Evolutionary conservation across 2,888 invertebrate genomes (phyloP), one percentile per base, ranked within the genome.

Genomic region (Metellina segmentata): DNA sequence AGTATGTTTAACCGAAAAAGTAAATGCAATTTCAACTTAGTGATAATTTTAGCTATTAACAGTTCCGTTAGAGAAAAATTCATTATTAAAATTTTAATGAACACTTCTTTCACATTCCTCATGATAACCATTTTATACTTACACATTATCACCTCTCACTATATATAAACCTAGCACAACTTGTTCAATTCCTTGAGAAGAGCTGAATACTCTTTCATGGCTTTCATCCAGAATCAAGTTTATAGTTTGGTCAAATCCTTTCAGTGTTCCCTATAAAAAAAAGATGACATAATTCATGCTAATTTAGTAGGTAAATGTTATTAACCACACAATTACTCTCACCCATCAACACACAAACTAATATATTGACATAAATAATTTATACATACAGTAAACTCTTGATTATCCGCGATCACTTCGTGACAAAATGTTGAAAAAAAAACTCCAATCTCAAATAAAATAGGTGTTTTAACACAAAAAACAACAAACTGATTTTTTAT

Each of bases 231-330:
- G 96, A 94, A 99, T 99, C 93, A 99, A 96, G 95, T 99, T 99
- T 93, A 99, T 98, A n/a, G 99, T 98, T 95, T 99, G 99, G 95
- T 99, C 99, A 95, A 99, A 99, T 53, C 99, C 99, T 95, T 99
- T 99, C 93, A 99, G 95, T 0, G 98, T 98, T 78, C 99, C 99
- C 97, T 97, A 94, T 11, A 72, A 81, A 19, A 6, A n/a, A 53
- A 61, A 61, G 9, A 61, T 61, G 34, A 34, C 34, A 34, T 34
- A 34, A 34, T 34, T 34, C 34, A 34, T 34, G 34, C 4, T 34
- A 34, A 34, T 34, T 34, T 34, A 34, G 34, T 34, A 2, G 4
- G 34, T 1, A 34, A 34, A 34, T 34, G 4, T 34, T 34, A 34
- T 34, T 34, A 34, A 34, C 34, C 1, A 34, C 4, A 34, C 4